Conservation (phyloP, 2,888 invertebrate genomes). For the Nemurella pictetii region DNA sequence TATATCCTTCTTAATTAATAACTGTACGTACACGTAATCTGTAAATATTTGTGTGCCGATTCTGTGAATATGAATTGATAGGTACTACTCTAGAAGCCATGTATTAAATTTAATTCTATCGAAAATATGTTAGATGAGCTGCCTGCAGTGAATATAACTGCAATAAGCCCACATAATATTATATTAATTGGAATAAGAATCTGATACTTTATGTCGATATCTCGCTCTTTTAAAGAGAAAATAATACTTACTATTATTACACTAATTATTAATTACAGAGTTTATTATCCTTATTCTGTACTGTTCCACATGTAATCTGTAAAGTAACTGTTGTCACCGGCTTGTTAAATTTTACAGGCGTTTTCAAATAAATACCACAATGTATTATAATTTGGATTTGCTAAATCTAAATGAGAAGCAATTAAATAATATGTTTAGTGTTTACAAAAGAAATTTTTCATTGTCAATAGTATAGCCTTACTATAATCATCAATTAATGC, state of each 20-base stretch:
- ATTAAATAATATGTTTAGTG: not conserved
- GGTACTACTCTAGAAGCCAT: not conserved
- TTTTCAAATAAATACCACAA: conserved; percentile 38
- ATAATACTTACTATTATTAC: conserved; percentile 1
- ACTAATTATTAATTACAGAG: conserved; percentile 33
- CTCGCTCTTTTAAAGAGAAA: conserved; percentile 35
- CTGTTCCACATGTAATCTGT: conserved; percentile 35
- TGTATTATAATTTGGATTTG: not conserved
- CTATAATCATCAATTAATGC: too few species aligned
- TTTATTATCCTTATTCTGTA: conserved; percentile 34
- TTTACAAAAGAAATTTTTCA: not conserved
- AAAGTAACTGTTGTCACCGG: conserved; percentile 37
- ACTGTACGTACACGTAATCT: not conserved
- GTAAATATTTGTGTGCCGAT: not conserved
- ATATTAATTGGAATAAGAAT: conserved; percentile 30
- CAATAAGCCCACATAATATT: not conserved
- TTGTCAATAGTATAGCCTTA: not conserved
- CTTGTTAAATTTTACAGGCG: conserved; percentile 42
- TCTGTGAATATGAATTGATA: not conserved
- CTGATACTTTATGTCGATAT: conserved; percentile 31
- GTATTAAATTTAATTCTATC: not conserved
- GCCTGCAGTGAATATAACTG: not conserved
- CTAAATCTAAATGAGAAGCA: not conserved
- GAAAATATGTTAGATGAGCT: not conserved
- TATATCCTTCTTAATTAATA: not conserved